Base-by-base conservation (phyloP, 2,797 vertebrate species). In the Sebastes nivosus region DNA sequence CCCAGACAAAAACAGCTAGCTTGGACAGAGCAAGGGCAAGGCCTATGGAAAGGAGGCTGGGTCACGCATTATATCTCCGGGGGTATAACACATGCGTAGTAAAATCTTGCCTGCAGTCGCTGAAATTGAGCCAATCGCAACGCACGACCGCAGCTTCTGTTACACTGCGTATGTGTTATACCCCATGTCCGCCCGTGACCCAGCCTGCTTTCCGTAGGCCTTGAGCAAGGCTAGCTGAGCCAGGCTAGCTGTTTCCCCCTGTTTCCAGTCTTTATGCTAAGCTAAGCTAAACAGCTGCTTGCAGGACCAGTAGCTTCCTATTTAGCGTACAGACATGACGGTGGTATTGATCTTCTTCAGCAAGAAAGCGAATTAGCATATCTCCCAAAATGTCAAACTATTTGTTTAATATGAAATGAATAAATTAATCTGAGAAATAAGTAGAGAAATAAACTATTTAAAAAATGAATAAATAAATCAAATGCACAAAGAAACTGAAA, bases 181-280 rank as follows among this genome's bases (percentile, higher is more conserved):
- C 38, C 36, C 38, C 38, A 42, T 42, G 38, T 42, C 38, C 0
- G 5, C 38, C 38, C 13, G 38, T 42, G 38, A 42, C 1, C 38
- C 38, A 42, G 38, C 38, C 38, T 3, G 13, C 38, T 42, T 42
- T 42, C 13, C 38, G 2, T 42, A 42, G 38, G 38, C 38, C 38
- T 42, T 42, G 24, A 66, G 27, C 14, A 18, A 18, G 42, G 42
- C 16, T 58, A 50, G 24, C 13, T 38, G 24, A 66, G 27, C n/a
- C 7, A 18, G 42, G 42, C 14, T 27, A 38, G 24, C 13, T 38
- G 36, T 52, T 55, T 64, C 57, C 13, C 3, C 14, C 10, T 7
- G 13, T 77, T 42, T 71, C 20, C 24, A 59, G 20, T 77, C 7
- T 77, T 69, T 24, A 57, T 70, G 60, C 32, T 70, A 70, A 73